phyloP scores from a whole-genome alignment of 2,113 vertebrate species.

The Phalacrocorax carbo region DNA sequence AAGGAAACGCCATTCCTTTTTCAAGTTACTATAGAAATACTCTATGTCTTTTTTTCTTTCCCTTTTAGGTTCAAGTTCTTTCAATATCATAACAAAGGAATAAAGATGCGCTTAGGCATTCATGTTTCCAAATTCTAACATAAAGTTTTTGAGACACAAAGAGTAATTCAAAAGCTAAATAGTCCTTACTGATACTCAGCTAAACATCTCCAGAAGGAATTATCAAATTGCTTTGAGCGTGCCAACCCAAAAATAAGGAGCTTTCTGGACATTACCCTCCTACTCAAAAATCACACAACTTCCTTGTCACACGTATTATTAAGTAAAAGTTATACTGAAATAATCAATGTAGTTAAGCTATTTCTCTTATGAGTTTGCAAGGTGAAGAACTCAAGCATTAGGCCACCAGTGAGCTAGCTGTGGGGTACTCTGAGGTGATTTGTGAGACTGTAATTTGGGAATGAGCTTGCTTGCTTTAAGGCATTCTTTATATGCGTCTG shows the following conservation, averaged over 20 bases:
- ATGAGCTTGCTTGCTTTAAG: background rate
- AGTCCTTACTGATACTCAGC: background rate
- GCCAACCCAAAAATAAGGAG: background rate
- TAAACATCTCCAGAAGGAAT: background rate
- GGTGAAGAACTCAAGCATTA: background rate
- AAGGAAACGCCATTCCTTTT: background rate
- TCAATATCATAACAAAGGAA: background rate
- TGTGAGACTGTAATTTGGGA: background rate
- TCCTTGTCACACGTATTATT: background rate
- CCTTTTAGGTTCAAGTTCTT: background rate
- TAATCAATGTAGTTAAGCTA: background rate
- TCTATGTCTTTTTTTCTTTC: rapidly evolving
- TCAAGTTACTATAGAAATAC: background rate
- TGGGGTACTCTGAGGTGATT: background rate
- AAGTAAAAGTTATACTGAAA: background rate
- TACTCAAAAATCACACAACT: background rate
- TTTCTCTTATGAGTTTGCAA: background rate
- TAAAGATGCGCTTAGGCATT: background rate
- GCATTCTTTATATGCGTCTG: background rate
- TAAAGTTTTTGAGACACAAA: background rate
- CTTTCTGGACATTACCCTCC: background rate
- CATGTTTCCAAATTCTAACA: background rate
- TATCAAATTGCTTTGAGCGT: background rate
- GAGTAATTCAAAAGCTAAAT: background rate
- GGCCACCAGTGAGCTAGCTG: background rate